Base-by-base conservation (phyloP, 2,888 invertebrate species). In the Dendrolimus pini region DNA sequence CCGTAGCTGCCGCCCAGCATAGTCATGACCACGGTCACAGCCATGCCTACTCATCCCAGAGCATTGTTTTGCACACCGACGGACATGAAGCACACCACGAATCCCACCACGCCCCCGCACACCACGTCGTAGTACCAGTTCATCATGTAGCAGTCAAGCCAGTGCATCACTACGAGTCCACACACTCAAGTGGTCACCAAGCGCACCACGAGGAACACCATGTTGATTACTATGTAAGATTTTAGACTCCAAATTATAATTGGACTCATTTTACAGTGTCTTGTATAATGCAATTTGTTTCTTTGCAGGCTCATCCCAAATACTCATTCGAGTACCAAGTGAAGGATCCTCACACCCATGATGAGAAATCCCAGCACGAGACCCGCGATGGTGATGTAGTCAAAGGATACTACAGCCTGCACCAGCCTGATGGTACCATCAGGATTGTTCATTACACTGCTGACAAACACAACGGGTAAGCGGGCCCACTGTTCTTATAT, bases 311-410 rank as follows among this genome's bases (percentile, higher is more conserved):
- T 18, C 66, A 76, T 56, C 75, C 77, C 12, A 75, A 74, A n/a
- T 78, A 78, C 60, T 84, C 89, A 57, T 92, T 90, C 77, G 84
- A 85, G 55, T 92, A 92, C 74, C 87, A 91, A n/a, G 92, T 91
- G 3, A 82, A 47, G 47, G 47, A 47, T 12, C 47, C 47, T 12
- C 9, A 56, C 75, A 92, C 92, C 62, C 91, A 91, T 8, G 92
- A 92, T 77, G 83, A 86, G 71, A 90, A 91, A 71, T 81, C 80
- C 62, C 90, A 90, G 74, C 89, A 89, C 62, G 92, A 92, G 66
- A 72, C 68, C 14, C 80, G 86, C 18, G 91, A 90, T 59, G 91
- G 91, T 12, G 91, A 91, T 62, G 84, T 85, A 12, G 91, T 91
- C 55, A 88, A 91, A 70, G 91, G 91, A 59, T 82, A 85, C n/a